Percentiles rank a stretch among this genome's conserved stretches.
Evolutionary conservation across 2,888 invertebrate species (phyloP).

Genomic region (Drosophila sordidapex): DNA sequence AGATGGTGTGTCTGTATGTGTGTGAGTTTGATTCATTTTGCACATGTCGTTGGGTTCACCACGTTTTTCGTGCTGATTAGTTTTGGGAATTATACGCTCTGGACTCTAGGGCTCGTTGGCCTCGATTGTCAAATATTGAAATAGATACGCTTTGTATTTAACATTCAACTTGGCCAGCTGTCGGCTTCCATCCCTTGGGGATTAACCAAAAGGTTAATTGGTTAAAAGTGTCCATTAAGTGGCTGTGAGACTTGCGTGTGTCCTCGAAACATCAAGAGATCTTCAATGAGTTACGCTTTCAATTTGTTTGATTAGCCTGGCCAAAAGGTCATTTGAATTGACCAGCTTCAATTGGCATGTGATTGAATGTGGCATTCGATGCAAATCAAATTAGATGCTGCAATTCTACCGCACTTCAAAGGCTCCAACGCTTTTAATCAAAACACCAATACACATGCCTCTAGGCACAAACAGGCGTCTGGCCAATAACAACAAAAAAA

Average conservation of each 20-base stretch:
- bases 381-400: slow-evolving; percentile 70
- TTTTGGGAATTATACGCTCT: slow-evolving; percentile 68
- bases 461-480: slow-evolving; percentile 12
- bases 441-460: slow-evolving; percentile 47
- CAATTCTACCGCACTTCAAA: slow-evolving; percentile 39
- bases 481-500: not conserved
- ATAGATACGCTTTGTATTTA: slow-evolving; percentile 35
- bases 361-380: slow-evolving; percentile 44
- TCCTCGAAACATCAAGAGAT: not conserved
- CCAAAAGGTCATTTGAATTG: slow-evolving; percentile 31
- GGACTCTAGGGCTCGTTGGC: slow-evolving; percentile 45
- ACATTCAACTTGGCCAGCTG: slow-evolving; percentile 17
- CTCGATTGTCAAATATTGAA: slow-evolving; percentile 40
- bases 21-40: slow-evolving; percentile 51
- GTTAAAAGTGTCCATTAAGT: slow-evolving; percentile 45
- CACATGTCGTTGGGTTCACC: slow-evolving; percentile 46
- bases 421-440: slow-evolving; percentile 68
- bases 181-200: slow-evolving; percentile 13
- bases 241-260: not conserved
- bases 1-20: not conserved
- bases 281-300: slow-evolving; percentile 2
- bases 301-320: slow-evolving; percentile 3
- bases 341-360: slow-evolving; percentile 30
- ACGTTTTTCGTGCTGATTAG: slow-evolving; percentile 67
- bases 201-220: slow-evolving; percentile 64